Conservation (phyloP, 2,113 vertebrate genomes). For the Rhabdornis inornatus region DNA sequence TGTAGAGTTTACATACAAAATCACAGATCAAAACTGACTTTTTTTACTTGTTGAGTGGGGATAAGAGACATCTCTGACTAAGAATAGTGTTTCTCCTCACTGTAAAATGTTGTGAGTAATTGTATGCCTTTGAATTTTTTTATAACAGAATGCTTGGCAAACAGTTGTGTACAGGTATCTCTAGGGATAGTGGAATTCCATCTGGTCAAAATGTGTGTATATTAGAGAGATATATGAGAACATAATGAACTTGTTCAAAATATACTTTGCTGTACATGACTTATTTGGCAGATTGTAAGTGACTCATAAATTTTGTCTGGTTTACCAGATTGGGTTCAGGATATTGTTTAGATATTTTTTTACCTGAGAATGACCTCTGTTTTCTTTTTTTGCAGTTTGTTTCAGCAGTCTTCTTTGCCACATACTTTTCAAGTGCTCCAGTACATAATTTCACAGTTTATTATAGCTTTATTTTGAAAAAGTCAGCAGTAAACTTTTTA, state of each 20-base stretch:
- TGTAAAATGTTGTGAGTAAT: not conserved
- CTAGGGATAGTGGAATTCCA: not conserved
- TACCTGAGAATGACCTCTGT: not conserved
- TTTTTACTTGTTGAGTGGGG: not conserved
- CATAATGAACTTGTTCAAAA: not conserved
- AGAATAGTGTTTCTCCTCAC: not conserved
- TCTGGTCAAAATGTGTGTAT: not conserved
- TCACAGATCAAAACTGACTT: not conserved
- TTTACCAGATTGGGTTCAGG: not conserved
- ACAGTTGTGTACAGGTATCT: not conserved
- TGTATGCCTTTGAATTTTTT: not conserved
- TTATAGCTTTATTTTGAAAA: not conserved
- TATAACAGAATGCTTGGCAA: not conserved
- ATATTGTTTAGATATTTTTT: not conserved
- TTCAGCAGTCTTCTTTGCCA: not conserved
- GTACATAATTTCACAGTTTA: not conserved
- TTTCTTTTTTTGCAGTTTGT: not conserved
- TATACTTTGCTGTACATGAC: accelerated
- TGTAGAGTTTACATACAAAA: not conserved
- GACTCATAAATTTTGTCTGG: not conserved
- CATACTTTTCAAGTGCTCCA: not conserved
- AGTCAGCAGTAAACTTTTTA: not conserved
- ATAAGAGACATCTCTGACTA: not conserved
- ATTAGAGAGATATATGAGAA: not conserved
- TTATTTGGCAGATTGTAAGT: not conserved